A percentile compares a stretch with the other conserved stretches of the same genome.
Evolutionary conservation across 2,888 invertebrate genomes (phyloP).

Genomic region (Dynastes tityus): DNA sequence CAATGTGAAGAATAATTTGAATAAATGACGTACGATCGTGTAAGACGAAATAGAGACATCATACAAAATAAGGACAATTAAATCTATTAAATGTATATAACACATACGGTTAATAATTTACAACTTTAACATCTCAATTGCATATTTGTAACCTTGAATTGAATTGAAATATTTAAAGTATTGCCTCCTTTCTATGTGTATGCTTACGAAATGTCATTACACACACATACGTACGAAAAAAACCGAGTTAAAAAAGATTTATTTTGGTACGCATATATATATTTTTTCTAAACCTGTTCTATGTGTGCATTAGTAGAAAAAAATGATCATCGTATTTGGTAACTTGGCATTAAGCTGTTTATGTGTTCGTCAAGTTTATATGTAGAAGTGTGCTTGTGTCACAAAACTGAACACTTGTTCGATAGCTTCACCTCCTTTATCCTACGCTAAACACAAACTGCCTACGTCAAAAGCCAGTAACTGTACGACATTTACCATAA

Average conservation of each 20-base stretch:
- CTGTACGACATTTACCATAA: constrained; percentile 57
- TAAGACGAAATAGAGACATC: no score
- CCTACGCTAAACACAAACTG: constrained; percentile 53
- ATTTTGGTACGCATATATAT: constrained; percentile 9
- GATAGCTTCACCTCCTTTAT: constrained; percentile 54
- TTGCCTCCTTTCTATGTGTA: neutral
- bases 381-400: constrained; percentile 20
- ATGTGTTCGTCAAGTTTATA: neutral
- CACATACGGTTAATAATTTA: neutral
- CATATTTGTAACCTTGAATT: neutral
- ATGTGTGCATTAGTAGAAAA: constrained; percentile 24
- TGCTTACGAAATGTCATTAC: neutral
- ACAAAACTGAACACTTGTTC: constrained; percentile 55
- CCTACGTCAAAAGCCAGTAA: constrained; percentile 55
- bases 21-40: no score
- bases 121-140: constrained; percentile 14
- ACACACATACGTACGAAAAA: neutral
- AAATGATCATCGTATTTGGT: constrained; percentile 18
- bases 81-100: no score
- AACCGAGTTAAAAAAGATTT: neutral
- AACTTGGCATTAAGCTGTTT: constrained; percentile 35
- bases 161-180: neutral
- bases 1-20: no score
- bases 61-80: no score
- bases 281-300: constrained; percentile 36